phyloP scores from a whole-genome alignment of 2,888 invertebrate species.

The Pseudococcus longispinus region DNA sequence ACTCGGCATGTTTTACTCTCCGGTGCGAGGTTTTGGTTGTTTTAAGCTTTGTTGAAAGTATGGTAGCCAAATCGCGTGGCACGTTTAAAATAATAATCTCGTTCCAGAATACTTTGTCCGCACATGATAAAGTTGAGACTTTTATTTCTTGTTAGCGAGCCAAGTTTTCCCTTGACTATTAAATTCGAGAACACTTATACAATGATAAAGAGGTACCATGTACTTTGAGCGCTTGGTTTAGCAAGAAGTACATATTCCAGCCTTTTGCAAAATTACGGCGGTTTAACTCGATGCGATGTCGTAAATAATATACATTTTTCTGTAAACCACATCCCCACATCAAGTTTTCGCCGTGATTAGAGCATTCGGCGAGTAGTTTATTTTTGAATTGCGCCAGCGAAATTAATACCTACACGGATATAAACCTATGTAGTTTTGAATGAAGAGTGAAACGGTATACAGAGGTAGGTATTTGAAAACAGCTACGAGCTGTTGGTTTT shows the following conservation, averaged over 20 bases:
- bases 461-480: neutral
- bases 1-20: neutral
- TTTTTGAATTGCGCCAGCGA: neutral
- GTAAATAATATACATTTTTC: slow-evolving; percentile 29
- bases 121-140: slow-evolving; percentile 37
- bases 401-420: neutral
- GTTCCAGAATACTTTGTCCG: neutral
- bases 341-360: slow-evolving; percentile 13
- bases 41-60: neutral
- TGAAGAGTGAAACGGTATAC: neutral
- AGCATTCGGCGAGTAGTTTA: slow-evolving; percentile 49
- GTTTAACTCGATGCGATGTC: neutral
- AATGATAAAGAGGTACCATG: slow-evolving; percentile 43
- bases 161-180: slow-evolving; percentile 30
- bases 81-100: slow-evolving; percentile 39
- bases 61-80: neutral
- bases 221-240: slow-evolving; percentile 31
- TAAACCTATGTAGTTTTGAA: neutral
- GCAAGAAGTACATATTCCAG: neutral
- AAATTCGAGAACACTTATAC: slow-evolving; percentile 43
- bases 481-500: neutral
- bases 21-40: neutral
- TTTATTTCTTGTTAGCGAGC: slow-evolving; percentile 41
- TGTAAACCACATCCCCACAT: slow-evolving; percentile 47
- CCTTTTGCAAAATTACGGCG: neutral